Conservation (phyloP, 2,888 invertebrate species). For the Thereva nobilitata region DNA sequence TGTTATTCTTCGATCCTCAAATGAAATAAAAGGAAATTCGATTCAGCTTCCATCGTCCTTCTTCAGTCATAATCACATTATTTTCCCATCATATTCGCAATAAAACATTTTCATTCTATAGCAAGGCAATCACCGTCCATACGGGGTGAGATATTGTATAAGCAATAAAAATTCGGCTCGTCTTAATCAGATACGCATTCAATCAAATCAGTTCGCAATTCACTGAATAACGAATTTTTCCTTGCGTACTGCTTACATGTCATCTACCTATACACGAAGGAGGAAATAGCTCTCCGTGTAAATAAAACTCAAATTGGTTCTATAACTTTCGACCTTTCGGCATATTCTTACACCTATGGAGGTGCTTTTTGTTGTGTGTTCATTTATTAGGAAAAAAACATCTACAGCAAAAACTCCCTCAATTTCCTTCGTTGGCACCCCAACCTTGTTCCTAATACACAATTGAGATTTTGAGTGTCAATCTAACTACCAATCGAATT, state of each 20-base stretch:
- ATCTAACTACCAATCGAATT: constrained; percentile 21
- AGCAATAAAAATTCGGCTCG: constrained; percentile 1
- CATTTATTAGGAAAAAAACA: not conserved
- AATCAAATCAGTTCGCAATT: constrained; percentile 28
- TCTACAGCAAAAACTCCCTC: not conserved
- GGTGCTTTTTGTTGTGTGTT: not conserved
- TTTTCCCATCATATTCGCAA: no score
- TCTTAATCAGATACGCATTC: constrained; percentile 25
- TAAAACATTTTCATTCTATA: no score
- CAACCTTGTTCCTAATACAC: constrained; percentile 8
- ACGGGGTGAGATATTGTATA: no score
- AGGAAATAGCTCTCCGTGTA: not conserved
- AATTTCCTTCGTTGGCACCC: not conserved
- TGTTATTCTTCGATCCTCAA: no score
- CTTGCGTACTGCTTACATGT: not conserved
- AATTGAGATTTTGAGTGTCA: constrained; percentile 18
- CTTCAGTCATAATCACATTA: no score
- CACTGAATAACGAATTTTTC: constrained; percentile 22
- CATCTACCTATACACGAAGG: no score
- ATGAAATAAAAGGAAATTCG: no score
- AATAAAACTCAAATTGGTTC: constrained; percentile 19
- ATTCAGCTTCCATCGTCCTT: no score
- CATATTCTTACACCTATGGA: not conserved
- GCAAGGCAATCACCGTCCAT: no score
- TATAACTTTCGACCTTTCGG: constrained; percentile 9